Evolutionary conservation across 2,797 vertebrate species (phyloP), one percentile per base, ranked within the genome.

Genomic region (Lagodon rhomboides): DNA sequence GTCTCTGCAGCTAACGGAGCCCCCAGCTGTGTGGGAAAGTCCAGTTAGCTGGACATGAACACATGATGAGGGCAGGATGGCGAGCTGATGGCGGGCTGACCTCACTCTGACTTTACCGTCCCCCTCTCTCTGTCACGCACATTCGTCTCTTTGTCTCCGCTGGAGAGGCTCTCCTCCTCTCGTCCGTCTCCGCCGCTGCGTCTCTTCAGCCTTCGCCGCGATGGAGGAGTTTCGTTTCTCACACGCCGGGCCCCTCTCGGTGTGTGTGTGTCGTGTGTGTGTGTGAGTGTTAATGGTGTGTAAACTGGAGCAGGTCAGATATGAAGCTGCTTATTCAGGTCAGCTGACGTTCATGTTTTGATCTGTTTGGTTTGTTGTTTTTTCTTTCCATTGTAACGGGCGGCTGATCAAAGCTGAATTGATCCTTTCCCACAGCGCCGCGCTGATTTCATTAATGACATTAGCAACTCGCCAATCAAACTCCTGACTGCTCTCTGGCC

Each of bases 391-490:
- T 50, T 1, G 0, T 53, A 3, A 66, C 9, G 38, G 64, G 3
- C 47, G 77, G 60, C 56, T 41, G 55, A 68, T 73, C 84, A 88
- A 73, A 83, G 80, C 65, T 61, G 51, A 59, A 86, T 79, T 18
- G 79, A 87, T 88, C 59, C 43, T 3, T 81, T 25, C 74, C 71
- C 76, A 58, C 76, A 78, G 64, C 15, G 22, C 43, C 41, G 77
- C 25, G 0, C 63, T 30, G 59, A 77, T 85, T 81, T 86, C 75
- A 78, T 87, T 88, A 77, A 83, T 80, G 34, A 79, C 77, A 84
- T 80, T 61, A 82, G 68, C 70, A 38, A 49, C 69, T 61, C 22
- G 15, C 62, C 77, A 75, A 77, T 86, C 82, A 85, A 55, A 66
- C 22, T 53, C 6, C 9, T 44, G 54, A 22, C 30, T 38, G 55